Base-by-base conservation (phyloP, 1,140 invertebrate species). In the Calosoma granatense region DNA sequence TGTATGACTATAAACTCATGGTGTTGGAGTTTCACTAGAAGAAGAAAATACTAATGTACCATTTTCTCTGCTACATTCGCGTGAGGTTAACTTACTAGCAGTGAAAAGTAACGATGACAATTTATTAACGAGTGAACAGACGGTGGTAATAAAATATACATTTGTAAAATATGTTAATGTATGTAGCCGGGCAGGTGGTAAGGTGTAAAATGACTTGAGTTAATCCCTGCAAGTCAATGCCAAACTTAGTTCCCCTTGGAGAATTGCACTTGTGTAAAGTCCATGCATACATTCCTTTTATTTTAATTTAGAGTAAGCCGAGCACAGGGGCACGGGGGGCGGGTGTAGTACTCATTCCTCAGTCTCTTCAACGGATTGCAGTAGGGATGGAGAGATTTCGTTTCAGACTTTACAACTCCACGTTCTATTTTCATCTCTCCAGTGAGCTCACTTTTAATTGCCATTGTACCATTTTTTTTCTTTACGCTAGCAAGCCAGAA, bases 281-380 rank as follows among this genome's bases (percentile, higher is more conserved):
- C 41, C 41, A 12, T 47, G 41, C 41, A 47, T 47, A 30, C 26
- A 30, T 47, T 47, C 17, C 41, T 47, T 47, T 47, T 47, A 47
- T 47, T 47, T 47, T 47, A 47, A 47, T 47, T 47, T 47, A 9
- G 3, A 30, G 26, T 4, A 47, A 47, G 6, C 41, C 4, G 41
- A 12, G 41, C 15, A 6, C 26, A 30, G 4, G 6, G 6, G 41
- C 15, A 3, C 4, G 17, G 41, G n/a, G n/a, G n/a, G n/a, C n/a
- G n/a, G n/a, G n/a, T n/a, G n/a, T n/a, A n/a, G n/a, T n/a, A n/a
- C n/a, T n/a, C n/a, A n/a, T n/a, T n/a, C n/a, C n/a, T n/a, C n/a
- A n/a, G n/a, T n/a, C n/a, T n/a, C n/a, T n/a, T n/a, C n/a, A n/a
- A n/a, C n/a, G n/a, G n/a, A n/a, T n/a, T n/a, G n/a, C n/a, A n/a